Percentiles rank a stretch among this genome's conserved stretches.
These are phyloP conservation scores for Sesia bembeciformis DNA, from an alignment of 2,888 invertebrate genomes.

Conservation along the genomic window DNA sequence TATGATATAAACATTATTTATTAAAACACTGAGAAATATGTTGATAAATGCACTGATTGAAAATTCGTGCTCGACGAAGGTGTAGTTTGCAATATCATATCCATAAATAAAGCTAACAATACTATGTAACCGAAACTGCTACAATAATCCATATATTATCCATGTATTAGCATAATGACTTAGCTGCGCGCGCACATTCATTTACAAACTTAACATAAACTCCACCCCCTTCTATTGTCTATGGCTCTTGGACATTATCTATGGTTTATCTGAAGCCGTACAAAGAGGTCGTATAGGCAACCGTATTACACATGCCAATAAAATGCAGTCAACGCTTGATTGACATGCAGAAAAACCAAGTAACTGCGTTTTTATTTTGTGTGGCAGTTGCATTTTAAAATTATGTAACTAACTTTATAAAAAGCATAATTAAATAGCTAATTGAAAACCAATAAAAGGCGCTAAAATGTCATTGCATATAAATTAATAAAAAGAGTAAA, in stretches of 20 bases:
- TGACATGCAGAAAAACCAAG: neutral
- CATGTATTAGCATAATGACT: constrained; percentile 19
- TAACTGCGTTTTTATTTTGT: neutral
- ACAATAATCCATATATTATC: neutral
- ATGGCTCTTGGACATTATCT: constrained; percentile 22
- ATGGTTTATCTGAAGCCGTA: constrained; percentile 18
- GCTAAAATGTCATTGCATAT: no score
- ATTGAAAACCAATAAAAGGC: no score
- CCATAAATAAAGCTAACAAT: neutral
- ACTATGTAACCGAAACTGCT: neutral
- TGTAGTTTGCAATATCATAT: neutral
- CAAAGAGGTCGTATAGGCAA: constrained; percentile 21
- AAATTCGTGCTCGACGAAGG: no score
- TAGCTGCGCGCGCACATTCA: constrained; percentile 13
- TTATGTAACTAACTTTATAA: no score
- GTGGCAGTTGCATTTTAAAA: no score
- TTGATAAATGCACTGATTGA: no score
- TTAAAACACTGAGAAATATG: no score
- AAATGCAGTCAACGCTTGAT: constrained; percentile 6
- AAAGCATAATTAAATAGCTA: no score
- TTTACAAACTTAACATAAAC: constrained; percentile 19
- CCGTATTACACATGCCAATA: constrained; percentile 23
- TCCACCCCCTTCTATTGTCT: constrained; percentile 42
- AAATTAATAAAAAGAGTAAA: no score
- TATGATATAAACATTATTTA: no score